phyloP scores from a whole-genome alignment of 2,113 vertebrate species.

The Esox niger region DNA sequence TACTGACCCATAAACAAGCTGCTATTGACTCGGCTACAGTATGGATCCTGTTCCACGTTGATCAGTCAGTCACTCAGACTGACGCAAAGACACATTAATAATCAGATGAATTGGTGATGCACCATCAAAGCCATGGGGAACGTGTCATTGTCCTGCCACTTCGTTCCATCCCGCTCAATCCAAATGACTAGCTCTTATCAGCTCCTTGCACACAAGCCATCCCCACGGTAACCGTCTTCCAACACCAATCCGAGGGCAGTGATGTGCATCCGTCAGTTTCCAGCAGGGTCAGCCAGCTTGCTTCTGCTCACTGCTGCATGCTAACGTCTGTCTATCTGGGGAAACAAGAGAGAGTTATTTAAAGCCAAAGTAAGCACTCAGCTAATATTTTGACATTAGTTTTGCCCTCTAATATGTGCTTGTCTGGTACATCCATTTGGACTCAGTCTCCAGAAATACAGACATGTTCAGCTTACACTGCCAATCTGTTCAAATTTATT shows the following conservation, averaged over 20 bases:
- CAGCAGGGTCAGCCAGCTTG: constrained; percentile 20
- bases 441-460: background rate
- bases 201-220: constrained; percentile 38
- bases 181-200: constrained; percentile 53
- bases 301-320: constrained; percentile 41
- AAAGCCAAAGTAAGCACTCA: constrained; percentile 42
- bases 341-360: constrained; percentile 28
- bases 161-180: constrained; percentile 19
- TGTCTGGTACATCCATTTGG: background rate
- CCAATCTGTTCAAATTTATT: background rate
- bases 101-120: background rate
- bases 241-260: constrained; percentile 16
- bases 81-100: background rate
- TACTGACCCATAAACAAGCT: background rate
- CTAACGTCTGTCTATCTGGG: constrained; percentile 7
- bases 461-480: background rate
- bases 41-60: background rate
- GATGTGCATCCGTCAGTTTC: constrained; percentile 44
- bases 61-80: background rate
- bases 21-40: background rate
- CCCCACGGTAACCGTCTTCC: constrained; percentile 48
- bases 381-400: constrained; percentile 33
- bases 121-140: constrained; percentile 2
- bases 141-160: background rate
- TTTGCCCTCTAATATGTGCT: background rate